Evolutionary conservation across 2,888 invertebrate species (phyloP).

Genomic region (Phrixothrix hirtus): DNA sequence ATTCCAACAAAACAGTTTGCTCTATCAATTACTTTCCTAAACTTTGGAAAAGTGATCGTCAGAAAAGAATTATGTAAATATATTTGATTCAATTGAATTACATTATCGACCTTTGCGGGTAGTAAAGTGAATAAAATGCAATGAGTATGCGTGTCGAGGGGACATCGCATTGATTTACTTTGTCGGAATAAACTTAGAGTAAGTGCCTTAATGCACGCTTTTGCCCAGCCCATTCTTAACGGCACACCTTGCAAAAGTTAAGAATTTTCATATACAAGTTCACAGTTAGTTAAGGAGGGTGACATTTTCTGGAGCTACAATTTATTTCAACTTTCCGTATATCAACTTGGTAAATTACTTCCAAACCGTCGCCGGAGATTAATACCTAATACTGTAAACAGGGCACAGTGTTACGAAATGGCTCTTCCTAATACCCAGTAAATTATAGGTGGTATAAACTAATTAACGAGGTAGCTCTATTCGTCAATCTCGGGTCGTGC

Average conservation of each 20-base stretch:
- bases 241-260: constrained; percentile 20
- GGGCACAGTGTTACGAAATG: constrained; percentile 27
- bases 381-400: constrained; percentile 30
- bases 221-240: constrained; percentile 23
- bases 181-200: constrained; percentile 23
- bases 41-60: too few species aligned
- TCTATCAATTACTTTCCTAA: too few species aligned
- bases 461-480: constrained; percentile 35
- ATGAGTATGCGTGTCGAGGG: constrained; percentile 22
- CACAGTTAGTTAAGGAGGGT: constrained; percentile 10
- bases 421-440: constrained; percentile 29
- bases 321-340: constrained; percentile 22
- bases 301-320: constrained; percentile 22
- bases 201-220: constrained; percentile 32
- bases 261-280: constrained; percentile 17
- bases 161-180: constrained; percentile 29
- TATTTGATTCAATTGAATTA: constrained; percentile 24
- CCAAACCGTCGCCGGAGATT: constrained; percentile 27
- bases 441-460: constrained; percentile 36
- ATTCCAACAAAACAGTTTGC: too few species aligned
- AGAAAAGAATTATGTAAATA: too few species aligned
- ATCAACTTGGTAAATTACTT: constrained; percentile 28
- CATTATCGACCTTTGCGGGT: constrained; percentile 18
- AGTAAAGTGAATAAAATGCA: constrained; percentile 26
- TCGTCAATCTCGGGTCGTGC: constrained; percentile 30